phyloP scores from a whole-genome alignment of 2,888 invertebrate genomes.

The Drosophila gaucha region DNA sequence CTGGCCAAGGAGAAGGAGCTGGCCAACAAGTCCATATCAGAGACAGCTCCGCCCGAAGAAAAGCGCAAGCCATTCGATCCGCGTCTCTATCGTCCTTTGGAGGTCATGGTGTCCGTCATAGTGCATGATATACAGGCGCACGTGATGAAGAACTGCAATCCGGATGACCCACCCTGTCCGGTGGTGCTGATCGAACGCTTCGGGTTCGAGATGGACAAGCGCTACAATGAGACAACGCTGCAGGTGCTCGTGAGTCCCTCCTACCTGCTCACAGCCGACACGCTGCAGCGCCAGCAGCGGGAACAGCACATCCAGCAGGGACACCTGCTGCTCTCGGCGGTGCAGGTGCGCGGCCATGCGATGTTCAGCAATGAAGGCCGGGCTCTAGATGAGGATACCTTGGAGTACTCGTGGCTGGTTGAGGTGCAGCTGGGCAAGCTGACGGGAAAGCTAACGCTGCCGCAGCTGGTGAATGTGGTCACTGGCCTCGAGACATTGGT shows the following conservation, averaged over 20 bases:
- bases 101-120: conserved; percentile 96
- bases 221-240: conserved; percentile 94
- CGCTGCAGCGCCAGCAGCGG: conserved; percentile 88
- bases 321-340: conserved; percentile 92
- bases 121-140: conserved; percentile 98
- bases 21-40: conserved; percentile 84
- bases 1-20: conserved; percentile 84
- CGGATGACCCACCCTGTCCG: conserved; percentile 96
- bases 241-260: conserved; percentile 96
- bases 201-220: conserved; percentile 98
- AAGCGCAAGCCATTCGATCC: conserved; percentile 92
- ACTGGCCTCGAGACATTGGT: conserved; percentile 95
- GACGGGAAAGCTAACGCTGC: conserved; percentile 94
- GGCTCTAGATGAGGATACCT: conserved; percentile 95
- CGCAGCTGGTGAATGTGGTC: conserved; percentile 94
- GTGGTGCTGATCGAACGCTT: conserved; percentile 94
- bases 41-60: conserved; percentile 86
- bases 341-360: conserved; percentile 96
- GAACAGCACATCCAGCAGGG: conserved; percentile 92
- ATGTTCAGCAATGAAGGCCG: conserved; percentile 98
- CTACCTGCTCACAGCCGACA: conserved; percentile 92
- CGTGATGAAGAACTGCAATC: conserved; percentile 92
- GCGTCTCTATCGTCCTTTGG: conserved; percentile 93
- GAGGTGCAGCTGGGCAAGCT: conserved; percentile 97
- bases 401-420: conserved; percentile 99